Conservation (phyloP, 2,888 invertebrate species). For the Mesoligia furuncula region DNA sequence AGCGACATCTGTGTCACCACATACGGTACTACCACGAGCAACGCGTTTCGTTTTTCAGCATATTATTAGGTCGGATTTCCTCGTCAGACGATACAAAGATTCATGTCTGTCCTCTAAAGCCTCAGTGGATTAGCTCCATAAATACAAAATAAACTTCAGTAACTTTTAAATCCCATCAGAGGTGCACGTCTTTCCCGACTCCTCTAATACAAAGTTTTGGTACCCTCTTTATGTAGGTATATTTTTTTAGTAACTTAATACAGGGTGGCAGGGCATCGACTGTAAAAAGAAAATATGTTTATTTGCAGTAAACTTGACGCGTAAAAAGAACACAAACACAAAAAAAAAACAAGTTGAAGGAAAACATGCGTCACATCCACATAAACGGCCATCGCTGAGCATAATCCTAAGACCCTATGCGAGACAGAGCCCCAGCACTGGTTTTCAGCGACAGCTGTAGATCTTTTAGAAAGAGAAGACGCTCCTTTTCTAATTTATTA, state of each 20-base stretch:
- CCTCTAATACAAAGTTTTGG: conserved; percentile 29
- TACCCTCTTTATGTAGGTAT: background rate
- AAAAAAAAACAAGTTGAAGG: background rate
- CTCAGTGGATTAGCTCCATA: conserved; percentile 22
- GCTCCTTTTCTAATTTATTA: no score
- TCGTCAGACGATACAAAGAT: background rate
- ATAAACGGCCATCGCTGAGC: background rate
- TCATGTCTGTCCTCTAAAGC: conserved; percentile 8
- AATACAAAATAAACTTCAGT: conserved; percentile 27
- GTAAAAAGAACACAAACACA: background rate
- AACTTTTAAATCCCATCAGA: conserved; percentile 51
- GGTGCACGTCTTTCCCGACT: conserved; percentile 34
- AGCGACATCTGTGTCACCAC: background rate
- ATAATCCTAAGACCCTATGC: background rate
- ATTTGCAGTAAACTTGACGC: background rate
- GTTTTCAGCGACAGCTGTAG: background rate
- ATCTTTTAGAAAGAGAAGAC: background rate
- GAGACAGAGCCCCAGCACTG: background rate
- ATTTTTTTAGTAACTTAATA: background rate
- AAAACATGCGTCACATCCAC: background rate
- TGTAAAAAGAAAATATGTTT: background rate
- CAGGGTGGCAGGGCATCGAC: background rate
- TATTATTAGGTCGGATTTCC: background rate
- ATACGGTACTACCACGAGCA: background rate
- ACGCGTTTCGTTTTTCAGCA: background rate